These are phyloP conservation scores for Phaethon lepturus DNA, from an alignment of 2,113 vertebrate genomes.

Conservation along the genomic window DNA sequence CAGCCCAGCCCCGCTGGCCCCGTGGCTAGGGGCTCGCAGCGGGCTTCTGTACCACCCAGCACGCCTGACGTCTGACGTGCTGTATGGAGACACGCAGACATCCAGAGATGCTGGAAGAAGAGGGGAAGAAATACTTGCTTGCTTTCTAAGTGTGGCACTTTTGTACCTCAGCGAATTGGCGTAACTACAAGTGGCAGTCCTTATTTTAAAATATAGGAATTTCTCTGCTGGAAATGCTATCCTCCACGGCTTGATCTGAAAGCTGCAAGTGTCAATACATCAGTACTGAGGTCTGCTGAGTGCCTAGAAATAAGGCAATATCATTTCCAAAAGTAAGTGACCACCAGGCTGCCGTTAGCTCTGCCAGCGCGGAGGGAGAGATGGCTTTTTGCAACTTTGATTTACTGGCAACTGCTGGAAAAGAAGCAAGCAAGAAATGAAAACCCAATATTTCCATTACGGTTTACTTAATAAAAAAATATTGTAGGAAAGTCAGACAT, in stretches of 20 bases:
- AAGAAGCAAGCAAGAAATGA: conserved; percentile 62
- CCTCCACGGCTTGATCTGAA: background rate
- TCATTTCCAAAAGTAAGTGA: conserved; percentile 29
- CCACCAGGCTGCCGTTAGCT: background rate
- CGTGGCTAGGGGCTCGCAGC: rapidly evolving
- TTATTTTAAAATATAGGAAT: background rate
- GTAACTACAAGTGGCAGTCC: background rate
- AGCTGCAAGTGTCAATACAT: conserved; percentile 33
- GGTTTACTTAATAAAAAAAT: conserved; percentile 53
- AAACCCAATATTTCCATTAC: conserved; percentile 66
- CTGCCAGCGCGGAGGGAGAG: background rate
- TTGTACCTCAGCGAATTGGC: background rate
- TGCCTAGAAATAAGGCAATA: background rate
- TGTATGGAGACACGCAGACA: rapidly evolving
- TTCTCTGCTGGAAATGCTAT: conserved; percentile 34
- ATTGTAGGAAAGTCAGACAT: conserved; percentile 44
- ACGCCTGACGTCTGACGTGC: background rate
- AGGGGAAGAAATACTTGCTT: background rate
- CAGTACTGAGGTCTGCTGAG: conserved; percentile 38
- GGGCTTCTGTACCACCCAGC: background rate
- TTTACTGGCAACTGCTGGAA: conserved; percentile 67
- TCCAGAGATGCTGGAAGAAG: background rate
- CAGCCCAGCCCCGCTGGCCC: background rate
- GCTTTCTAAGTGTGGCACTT: background rate
- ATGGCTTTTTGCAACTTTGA: conserved; percentile 62